Evolutionary conservation across 2,113 vertebrate species (phyloP), one percentile per base, ranked within the genome.

Genomic region (Climacteris rufus): DNA sequence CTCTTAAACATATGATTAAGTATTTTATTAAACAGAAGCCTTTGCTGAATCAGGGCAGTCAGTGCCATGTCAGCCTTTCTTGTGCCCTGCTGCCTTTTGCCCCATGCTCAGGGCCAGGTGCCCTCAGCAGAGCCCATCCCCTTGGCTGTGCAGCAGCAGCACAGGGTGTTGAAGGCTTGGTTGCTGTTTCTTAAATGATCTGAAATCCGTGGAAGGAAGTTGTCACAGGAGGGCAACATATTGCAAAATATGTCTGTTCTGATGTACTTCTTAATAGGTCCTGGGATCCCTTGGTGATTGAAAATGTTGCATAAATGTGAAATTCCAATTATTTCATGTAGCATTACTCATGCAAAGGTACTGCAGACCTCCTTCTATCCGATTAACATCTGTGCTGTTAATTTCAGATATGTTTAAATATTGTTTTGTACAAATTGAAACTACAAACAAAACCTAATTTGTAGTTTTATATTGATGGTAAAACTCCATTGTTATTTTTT

Each of bases 391-490:
- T 66, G 45, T 63, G 44, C 77, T 89, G 59, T 95, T 93, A 54
- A 94, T 91, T 95, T 95, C 70, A 87, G 27, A 64, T 77, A 49
- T 75, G 44, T 52, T 91, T 83, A 93, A 91, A 79, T 89, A 84
- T 86, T 8, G 1, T 87, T 89, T 17, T 93, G 93, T 83, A 69
- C 76, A 87, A 91, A 95, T 89, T 96, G 71, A 75, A 96, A 91
- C 74, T 91, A 82, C 57, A 86, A 78, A 90, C 68, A 88, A 87
- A 92, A 49, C 56, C 37, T 90, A 87, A 95, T 96, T 89, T 87
- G 60, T 95, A 94, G 47, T 56, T 95, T 95, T 93, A 91, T 80
- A 90, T 84, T 69, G 71, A 35, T 89, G 69, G 31, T 86, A 85
- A 92, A 76, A 77, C 27, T 56, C 57, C 61, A 25, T 76, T 91